Evolutionary conservation across 2,797 vertebrate genomes (phyloP), one percentile per base, ranked within the genome.

Genomic region (Eulemur mongoz): DNA sequence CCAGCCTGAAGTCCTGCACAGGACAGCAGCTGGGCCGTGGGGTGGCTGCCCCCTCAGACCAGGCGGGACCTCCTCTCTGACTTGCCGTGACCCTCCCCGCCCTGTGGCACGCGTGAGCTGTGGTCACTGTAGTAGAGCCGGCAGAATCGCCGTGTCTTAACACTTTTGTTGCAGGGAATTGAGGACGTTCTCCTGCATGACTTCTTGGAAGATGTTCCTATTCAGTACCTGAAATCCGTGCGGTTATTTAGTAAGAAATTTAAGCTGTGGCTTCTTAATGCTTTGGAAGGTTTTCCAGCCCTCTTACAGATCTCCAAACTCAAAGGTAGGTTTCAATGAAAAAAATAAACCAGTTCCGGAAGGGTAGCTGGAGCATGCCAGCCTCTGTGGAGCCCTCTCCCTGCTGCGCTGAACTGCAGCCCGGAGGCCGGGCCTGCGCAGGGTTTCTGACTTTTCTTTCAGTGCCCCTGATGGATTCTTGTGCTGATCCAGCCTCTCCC

Each of bases 171-270:
- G 54, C 73, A 98, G 98, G 98, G 98, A 70, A 96, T 98, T 15
- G 98, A 99, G 59, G 98, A 98, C 10, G 65, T 97, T 27, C 97
- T 99, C 22, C 97, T 99, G 67, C 45, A 84, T 0, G 98, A 98
- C 92, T 98, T 98, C 92, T 86, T 98, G 94, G 97, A 98, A 84
- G 98, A 98, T 7, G 78, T 98, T 45, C 94, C 98, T 72, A 91
- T 98, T 50, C 94, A 98, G 81, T 91, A 98, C 89, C 96, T 98
- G 78, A 96, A 97, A 35, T 97, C 91, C 63, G 96, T 98, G 82
- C 96, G 61, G 84, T 73, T 83, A 8, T 98, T 99, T 88, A 98
- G 98, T 96, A 98, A 98, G 97, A 98, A 98, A 15, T 17, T 98
- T 81, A 97, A 98, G 91, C 22, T 93, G 59, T 98, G 98, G 98